Conservation (phyloP, 2,113 vertebrate genomes). For the Ictidomys tridecemlineatus region DNA sequence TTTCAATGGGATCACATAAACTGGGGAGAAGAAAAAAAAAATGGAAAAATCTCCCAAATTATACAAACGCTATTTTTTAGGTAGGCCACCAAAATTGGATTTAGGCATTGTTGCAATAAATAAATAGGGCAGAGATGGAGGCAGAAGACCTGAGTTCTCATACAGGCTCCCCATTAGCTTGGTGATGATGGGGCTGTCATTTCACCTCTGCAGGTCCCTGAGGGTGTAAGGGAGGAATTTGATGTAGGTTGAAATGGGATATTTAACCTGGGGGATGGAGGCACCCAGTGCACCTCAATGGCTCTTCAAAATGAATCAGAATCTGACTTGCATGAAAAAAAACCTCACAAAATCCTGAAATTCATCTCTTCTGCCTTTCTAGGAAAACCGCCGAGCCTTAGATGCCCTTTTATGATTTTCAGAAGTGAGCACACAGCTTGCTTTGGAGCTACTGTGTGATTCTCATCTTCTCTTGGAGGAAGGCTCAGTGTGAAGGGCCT, state of each 20-base stretch:
- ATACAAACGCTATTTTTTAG: neutral
- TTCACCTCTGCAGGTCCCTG: neutral
- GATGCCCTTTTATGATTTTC: neutral
- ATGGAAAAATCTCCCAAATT: neutral
- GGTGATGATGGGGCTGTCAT: neutral
- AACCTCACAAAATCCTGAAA: neutral
- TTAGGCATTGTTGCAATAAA: neutral
- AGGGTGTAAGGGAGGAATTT: neutral
- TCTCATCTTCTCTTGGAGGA: slow-evolving; percentile 8
- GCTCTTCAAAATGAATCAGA: neutral
- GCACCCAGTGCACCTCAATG: fast-evolving
- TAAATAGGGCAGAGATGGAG: neutral
- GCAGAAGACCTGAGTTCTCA: neutral
- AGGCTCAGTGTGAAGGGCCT: neutral
- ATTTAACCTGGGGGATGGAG: neutral
- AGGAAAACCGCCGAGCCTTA: neutral
- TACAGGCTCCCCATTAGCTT: neutral
- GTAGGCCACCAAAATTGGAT: neutral
- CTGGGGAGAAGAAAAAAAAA: neutral
- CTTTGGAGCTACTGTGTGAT: neutral
- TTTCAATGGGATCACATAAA: neutral
- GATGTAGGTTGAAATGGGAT: neutral
- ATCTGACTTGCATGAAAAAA: too few species aligned
- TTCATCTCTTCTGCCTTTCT: neutral
- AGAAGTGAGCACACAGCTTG: neutral